Percentiles rank a stretch among this genome's conserved stretches.
Conservation (phyloP, 2,888 invertebrate genomes). For the Lasioglossum villosulum region DNA sequence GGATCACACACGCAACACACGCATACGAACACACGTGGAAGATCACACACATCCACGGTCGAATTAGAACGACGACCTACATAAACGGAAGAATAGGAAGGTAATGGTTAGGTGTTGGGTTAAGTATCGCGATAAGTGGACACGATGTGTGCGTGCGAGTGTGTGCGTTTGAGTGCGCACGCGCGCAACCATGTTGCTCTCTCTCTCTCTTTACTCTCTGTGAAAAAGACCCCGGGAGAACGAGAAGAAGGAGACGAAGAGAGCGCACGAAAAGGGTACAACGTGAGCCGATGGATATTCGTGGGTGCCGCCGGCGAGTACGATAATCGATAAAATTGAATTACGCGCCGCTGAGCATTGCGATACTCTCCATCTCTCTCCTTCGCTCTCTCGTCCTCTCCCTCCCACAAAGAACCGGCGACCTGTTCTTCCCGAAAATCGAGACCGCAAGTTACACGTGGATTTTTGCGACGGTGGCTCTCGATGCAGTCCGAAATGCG, state of each 20-base stretch:
- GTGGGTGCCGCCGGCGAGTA: conserved; percentile 64
- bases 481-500: background rate
- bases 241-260: conserved; percentile 54
- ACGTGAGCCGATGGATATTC: conserved; percentile 68
- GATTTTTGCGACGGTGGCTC: background rate
- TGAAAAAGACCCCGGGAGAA: conserved; percentile 41
- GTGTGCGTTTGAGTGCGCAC: conserved; percentile 40
- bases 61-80: conserved; percentile 72
- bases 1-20: conserved; percentile 31
- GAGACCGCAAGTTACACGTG: conserved; percentile 41
- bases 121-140: conserved; percentile 65
- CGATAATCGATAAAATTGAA: conserved; percentile 76
- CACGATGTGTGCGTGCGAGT: conserved; percentile 36
- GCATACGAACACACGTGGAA: background rate
- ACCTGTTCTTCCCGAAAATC: conserved; percentile 64
- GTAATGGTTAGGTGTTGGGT: conserved; percentile 64
- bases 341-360: conserved; percentile 72
- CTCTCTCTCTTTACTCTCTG: background rate
- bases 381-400: background rate
- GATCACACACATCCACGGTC: conserved; percentile 22
- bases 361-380: conserved; percentile 59
- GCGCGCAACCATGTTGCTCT: conserved; percentile 40
- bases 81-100: conserved; percentile 70
- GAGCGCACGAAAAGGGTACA: conserved; percentile 65
- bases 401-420: conserved; percentile 25